Percentiles rank a stretch among this genome's conserved stretches.
phyloP scores from a whole-genome alignment of 2,797 vertebrate genomes.

The Ispidina lecontei region DNA sequence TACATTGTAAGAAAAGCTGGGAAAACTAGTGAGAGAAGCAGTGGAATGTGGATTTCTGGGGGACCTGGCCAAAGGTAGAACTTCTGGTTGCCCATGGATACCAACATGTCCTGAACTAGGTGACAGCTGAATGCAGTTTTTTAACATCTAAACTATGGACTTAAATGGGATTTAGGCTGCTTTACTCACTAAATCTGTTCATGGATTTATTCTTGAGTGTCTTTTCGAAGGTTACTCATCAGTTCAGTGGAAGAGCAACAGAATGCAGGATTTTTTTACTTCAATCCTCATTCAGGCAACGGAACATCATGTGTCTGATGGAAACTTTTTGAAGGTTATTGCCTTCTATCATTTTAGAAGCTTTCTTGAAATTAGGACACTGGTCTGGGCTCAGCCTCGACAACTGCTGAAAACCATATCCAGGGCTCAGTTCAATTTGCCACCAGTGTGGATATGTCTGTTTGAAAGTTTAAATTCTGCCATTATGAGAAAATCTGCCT shows the following conservation, averaged over 20 bases:
- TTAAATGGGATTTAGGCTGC: slow-evolving; percentile 58
- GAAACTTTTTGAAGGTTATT: too few species aligned
- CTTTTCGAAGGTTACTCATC: slow-evolving; percentile 58
- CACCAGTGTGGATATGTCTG: neutral
- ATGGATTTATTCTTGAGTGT: slow-evolving; percentile 52
- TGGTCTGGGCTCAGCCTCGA: neutral
- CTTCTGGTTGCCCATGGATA: neutral
- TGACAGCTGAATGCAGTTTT: slow-evolving; percentile 18
- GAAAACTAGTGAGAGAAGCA: neutral
- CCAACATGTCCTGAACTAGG: neutral
- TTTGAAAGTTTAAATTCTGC: slow-evolving; percentile 21
- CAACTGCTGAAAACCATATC: slow-evolving; percentile 34
- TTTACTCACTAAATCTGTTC: slow-evolving; percentile 61
- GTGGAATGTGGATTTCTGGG: neutral
- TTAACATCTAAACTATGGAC: slow-evolving; percentile 52
- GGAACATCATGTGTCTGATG: slow-evolving; percentile 14
- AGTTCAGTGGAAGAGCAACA: slow-evolving; percentile 6
- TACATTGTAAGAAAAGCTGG: neutral
- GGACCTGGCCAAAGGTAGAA: neutral
- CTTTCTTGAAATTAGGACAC: slow-evolving; percentile 38
- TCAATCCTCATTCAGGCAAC: neutral
- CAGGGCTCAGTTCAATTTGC: slow-evolving; percentile 49
- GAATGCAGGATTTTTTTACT: slow-evolving; percentile 19
- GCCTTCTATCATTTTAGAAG: slow-evolving; percentile 17
- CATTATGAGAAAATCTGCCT: slow-evolving; percentile 12